Evolutionary conservation across 2,888 invertebrate genomes (phyloP).

Genomic region (Caenorhabditis becei): DNA sequence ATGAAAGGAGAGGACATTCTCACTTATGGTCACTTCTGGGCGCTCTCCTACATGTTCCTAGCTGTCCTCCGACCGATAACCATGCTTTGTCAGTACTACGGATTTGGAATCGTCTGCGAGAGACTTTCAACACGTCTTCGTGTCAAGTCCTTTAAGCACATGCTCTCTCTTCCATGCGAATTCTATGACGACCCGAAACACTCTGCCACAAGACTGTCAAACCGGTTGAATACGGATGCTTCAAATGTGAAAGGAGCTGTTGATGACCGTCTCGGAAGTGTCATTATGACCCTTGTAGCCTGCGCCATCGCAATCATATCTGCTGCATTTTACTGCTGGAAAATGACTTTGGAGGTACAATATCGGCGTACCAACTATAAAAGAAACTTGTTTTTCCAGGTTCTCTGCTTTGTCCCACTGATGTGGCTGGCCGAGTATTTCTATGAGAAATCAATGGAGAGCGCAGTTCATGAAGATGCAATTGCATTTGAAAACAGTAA

Average conservation of each 20-base stretch:
- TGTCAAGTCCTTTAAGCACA: constrained; percentile 81
- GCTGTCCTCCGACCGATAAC: constrained; percentile 81
- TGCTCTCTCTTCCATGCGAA: constrained; percentile 81
- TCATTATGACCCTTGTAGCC: constrained; percentile 36
- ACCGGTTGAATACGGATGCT: constrained; percentile 83
- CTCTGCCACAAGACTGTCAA: constrained; percentile 82
- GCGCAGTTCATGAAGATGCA: constrained; percentile 34
- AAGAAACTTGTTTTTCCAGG: constrained; percentile 9
- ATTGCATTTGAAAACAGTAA: constrained; percentile 59
- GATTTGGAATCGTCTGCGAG: constrained; percentile 81
- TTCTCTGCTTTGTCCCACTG: constrained; percentile 31
- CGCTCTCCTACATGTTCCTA: constrained; percentile 81
- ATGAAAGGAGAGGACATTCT: constrained; percentile 78
- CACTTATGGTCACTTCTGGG: constrained; percentile 83
- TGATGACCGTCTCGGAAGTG: constrained; percentile 50
- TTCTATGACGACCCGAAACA: constrained; percentile 83
- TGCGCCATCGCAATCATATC: constrained; percentile 14
- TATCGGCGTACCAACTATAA: not conserved
- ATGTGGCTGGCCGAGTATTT: constrained; percentile 46
- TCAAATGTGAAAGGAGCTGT: constrained; percentile 82
- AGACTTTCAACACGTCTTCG: constrained; percentile 81
- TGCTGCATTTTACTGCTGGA: constrained; percentile 42
- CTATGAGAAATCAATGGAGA: constrained; percentile 28
- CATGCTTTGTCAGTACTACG: constrained; percentile 71
- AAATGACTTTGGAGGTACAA: constrained; percentile 46